Evolutionary conservation across 2,113 vertebrate genomes (phyloP).

Genomic region (Myrmophylax atrothorax): DNA sequence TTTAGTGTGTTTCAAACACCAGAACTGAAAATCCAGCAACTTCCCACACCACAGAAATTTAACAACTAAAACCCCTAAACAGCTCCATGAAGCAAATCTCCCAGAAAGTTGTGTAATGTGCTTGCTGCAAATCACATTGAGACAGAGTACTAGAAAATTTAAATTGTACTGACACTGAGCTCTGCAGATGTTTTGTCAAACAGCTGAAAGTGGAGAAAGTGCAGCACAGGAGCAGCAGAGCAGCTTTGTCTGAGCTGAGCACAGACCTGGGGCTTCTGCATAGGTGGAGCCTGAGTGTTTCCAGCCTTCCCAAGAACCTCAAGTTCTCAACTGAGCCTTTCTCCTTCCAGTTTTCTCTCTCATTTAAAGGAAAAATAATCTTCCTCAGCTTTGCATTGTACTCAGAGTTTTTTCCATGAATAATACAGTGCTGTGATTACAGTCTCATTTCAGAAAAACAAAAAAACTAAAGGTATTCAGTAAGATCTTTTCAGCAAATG

Average conservation of each 20-base stretch:
- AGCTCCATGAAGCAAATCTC: neutral
- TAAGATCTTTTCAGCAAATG: neutral
- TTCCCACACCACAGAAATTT: neutral
- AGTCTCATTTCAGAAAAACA: neutral
- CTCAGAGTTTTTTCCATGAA: neutral
- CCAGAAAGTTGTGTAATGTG: neutral
- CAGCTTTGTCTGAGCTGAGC: neutral
- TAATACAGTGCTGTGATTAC: neutral
- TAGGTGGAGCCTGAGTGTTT: neutral
- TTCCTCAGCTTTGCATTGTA: neutral
- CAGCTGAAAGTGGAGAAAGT: fast-evolving
- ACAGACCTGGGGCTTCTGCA: neutral
- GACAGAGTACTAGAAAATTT: neutral
- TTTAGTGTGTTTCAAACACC: neutral
- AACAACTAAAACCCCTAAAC: neutral
- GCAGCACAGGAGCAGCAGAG: neutral
- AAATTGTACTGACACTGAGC: neutral
- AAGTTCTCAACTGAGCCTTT: neutral
- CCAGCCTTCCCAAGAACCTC: neutral
- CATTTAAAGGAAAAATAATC: neutral
- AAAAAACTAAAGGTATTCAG: neutral
- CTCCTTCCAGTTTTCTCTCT: neutral
- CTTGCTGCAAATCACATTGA: neutral
- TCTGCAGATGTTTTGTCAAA: neutral
- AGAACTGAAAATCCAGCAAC: neutral